Percentiles rank a stretch among this genome's conserved stretches.
Evolutionary conservation across 2,113 vertebrate species (phyloP).

Genomic region (Microcebus tavaratra): DNA sequence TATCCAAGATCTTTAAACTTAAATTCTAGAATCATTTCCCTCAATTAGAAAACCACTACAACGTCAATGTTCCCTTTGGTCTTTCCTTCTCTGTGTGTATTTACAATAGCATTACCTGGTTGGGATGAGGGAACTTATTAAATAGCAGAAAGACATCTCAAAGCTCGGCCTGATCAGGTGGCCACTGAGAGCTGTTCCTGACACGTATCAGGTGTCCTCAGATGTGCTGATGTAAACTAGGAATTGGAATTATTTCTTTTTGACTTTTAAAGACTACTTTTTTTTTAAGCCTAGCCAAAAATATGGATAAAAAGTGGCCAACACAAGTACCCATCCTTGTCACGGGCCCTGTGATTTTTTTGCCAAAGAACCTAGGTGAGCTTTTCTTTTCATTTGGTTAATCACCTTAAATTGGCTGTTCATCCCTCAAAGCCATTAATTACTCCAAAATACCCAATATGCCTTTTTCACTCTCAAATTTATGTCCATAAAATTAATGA

Average conservation of each 20-base stretch:
- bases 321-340: neutral
- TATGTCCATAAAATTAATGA: slow-evolving; percentile 70
- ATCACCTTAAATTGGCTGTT: slow-evolving; percentile 56
- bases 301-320: neutral
- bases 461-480: slow-evolving; percentile 60
- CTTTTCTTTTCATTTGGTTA: slow-evolving; percentile 53
- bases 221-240: neutral
- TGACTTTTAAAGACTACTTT: neutral
- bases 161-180: neutral
- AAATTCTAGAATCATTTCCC: neutral
- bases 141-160: neutral
- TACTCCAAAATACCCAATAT: slow-evolving; percentile 70
- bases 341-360: neutral
- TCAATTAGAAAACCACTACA: neutral
- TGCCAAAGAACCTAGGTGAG: neutral
- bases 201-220: neutral
- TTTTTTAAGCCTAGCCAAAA: neutral
- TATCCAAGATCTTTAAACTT: neutral
- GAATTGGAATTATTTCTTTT: neutral
- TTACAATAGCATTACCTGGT: neutral
- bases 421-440: slow-evolving; percentile 51
- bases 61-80: neutral
- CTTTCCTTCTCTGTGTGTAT: neutral
- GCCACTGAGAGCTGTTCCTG: neutral
- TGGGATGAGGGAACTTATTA: neutral